A percentile compares a stretch with the other conserved stretches of the same genome.
These are phyloP conservation scores for Ascidia mentula DNA, from an alignment of 23 tunicate genomes.

Conservation along the genomic window DNA sequence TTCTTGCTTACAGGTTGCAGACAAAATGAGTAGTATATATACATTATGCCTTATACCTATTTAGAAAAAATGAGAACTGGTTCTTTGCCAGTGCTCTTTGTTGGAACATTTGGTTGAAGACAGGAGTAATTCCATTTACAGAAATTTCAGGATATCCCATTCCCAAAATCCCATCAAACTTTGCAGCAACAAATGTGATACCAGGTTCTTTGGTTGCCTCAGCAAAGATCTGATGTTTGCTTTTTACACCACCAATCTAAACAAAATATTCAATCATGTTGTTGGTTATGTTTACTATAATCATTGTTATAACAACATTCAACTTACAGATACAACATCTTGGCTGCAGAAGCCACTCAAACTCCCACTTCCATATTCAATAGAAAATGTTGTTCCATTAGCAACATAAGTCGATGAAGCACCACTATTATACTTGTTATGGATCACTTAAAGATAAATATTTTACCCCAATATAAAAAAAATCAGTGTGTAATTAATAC, in stretches of 20 bases:
- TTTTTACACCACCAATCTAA: slow-evolving; percentile 64
- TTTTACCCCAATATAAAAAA: too few relatives aligned
- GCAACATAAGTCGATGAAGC: slow-evolving; percentile 33
- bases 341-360: slow-evolving; percentile 52
- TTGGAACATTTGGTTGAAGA: slow-evolving; percentile 75
- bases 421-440: slow-evolving; percentile 47
- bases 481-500: not conserved
- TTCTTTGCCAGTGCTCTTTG: slow-evolving; percentile 40
- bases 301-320: too few relatives aligned
- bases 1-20: too few relatives aligned
- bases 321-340: slow-evolving; percentile 44
- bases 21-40: too few relatives aligned
- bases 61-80: slow-evolving; percentile 75
- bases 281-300: too few relatives aligned
- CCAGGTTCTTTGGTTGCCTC: slow-evolving; percentile 90
- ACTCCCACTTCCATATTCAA: slow-evolving; percentile 73
- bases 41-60: too few relatives aligned
- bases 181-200: slow-evolving; percentile 74
- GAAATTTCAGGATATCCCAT: slow-evolving; percentile 73
- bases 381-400: slow-evolving; percentile 59
- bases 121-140: slow-evolving; percentile 70
- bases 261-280: too few relatives aligned
- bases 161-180: slow-evolving; percentile 89
- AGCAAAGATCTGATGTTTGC: slow-evolving; percentile 67
- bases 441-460: too few relatives aligned